Evolutionary conservation across 2,888 invertebrate species (phyloP).

Genomic region (Colletes collaris): DNA sequence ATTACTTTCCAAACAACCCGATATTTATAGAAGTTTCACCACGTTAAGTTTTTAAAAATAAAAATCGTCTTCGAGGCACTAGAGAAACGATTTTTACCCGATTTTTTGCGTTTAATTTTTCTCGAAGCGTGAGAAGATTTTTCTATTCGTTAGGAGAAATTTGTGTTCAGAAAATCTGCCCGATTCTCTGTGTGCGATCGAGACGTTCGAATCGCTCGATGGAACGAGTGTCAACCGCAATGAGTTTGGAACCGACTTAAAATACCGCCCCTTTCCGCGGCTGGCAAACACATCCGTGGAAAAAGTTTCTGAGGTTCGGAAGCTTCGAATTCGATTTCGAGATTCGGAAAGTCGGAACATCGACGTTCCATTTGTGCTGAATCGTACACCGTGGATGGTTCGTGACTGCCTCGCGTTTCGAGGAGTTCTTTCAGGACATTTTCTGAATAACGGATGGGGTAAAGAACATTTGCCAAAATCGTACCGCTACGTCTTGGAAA

Average conservation of each 20-base stretch:
- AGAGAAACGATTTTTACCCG: too few relatives aligned
- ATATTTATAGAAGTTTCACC: too few relatives aligned
- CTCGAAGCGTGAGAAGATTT: too few relatives aligned
- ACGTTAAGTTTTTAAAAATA: too few relatives aligned
- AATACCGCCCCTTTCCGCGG: constrained; percentile 6
- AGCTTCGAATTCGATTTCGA: constrained; percentile 33
- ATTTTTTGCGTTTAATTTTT: too few relatives aligned
- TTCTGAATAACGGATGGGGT: too few relatives aligned
- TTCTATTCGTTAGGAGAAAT: too few relatives aligned
- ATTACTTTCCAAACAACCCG: too few relatives aligned
- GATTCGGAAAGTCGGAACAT: constrained; percentile 24
- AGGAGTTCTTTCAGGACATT: background rate
- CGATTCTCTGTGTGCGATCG: background rate
- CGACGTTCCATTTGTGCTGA: constrained; percentile 32
- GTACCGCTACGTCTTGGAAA: too few relatives aligned
- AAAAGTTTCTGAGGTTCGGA: constrained; percentile 2
- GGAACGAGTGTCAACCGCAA: constrained; percentile 41
- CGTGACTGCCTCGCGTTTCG: background rate
- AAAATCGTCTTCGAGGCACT: too few relatives aligned
- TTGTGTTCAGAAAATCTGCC: too few relatives aligned
- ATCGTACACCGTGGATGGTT: background rate
- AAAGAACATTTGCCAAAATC: too few relatives aligned
- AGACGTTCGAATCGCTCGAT: constrained; percentile 27
- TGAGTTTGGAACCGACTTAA: constrained; percentile 20
- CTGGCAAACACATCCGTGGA: background rate